These are phyloP conservation scores for Plotosus lineatus DNA, from an alignment of 2,113 vertebrate genomes.

Conservation along the genomic window DNA sequence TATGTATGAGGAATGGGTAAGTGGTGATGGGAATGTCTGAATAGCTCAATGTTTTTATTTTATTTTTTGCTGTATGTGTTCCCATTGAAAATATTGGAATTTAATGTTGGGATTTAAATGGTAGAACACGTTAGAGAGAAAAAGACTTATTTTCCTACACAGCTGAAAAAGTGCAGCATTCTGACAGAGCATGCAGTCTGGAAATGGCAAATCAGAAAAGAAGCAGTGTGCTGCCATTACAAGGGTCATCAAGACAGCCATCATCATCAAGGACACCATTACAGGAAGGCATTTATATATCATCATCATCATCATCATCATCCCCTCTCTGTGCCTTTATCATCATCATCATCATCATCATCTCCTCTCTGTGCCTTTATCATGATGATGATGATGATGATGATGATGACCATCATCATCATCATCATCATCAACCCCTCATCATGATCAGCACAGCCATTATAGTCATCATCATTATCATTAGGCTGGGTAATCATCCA, in stretches of 20 bases:
- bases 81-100: neutral
- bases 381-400: constrained; percentile 40
- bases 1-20: neutral
- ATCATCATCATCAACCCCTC: constrained; percentile 63
- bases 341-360: constrained; percentile 65
- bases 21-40: neutral
- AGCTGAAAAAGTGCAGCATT: constrained; percentile 55
- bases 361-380: constrained; percentile 62
- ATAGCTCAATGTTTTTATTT: neutral
- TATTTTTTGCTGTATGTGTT: neutral
- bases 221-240: constrained; percentile 66
- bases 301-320: constrained; percentile 75
- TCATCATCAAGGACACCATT: constrained; percentile 79
- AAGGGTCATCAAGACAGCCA: constrained; percentile 73
- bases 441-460: constrained; percentile 70
- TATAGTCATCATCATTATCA: constrained; percentile 80
- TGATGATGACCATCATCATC: constrained; percentile 55
- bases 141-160: constrained; percentile 35
- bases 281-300: constrained; percentile 72
- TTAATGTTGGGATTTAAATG: constrained; percentile 8
- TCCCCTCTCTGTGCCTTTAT: constrained; percentile 63
- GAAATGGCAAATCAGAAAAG: constrained; percentile 65
- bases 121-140: constrained; percentile 27
- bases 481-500: constrained; percentile 77
- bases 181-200: constrained; percentile 62